Evolutionary conservation across 2,113 vertebrate genomes (phyloP), one percentile per base, ranked within the genome.

Genomic region (Actinemys pallida): DNA sequence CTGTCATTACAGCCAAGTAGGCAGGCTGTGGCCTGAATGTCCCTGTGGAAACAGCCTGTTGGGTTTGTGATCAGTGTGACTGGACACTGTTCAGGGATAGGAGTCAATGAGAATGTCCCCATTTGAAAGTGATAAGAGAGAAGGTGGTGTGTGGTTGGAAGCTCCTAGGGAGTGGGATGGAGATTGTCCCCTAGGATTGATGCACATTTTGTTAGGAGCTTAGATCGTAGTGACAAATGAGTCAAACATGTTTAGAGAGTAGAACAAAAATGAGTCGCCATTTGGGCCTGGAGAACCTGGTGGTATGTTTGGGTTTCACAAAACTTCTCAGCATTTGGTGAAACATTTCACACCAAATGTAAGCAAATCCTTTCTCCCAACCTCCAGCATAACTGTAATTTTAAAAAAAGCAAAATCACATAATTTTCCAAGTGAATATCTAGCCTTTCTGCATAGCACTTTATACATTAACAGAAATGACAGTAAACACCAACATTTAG

Each of bases 401-500:
- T 57, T 0, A 78, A 56, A 86, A 35, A 90, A 83, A 11, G 0
- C 83, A 93, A 69, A 92, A 83, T 47, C 89, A 92, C 56, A 75
- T 93, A 16, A 59, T 81, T 25, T 3, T 27, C 76, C 45, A 75
- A 85, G 89, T 24, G 69, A 24, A 52, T 81, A 12, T 49, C 86
- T 47, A 75, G 72, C 54, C 35, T 83, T 27, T 91, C 17, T 86
- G n/a, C 25, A 17, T 87, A 29, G 59, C 56, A 17, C 35, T 59
- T 93, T 53, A 91, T 47, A 81, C 22, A 29, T 3, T 52, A 5
- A 87, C 49, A 84, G n/a, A 62, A 88, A 62, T 56, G 57, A 69
- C 0, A 47, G 69, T 62, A 47, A 69, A 76, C 75, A 49, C 14
- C 29, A 53, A 57, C 31, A 35, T 1, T 52, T 29, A 90, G 9